phyloP scores from a whole-genome alignment of 1,140 invertebrate species.

The Drosophila tani region DNA sequence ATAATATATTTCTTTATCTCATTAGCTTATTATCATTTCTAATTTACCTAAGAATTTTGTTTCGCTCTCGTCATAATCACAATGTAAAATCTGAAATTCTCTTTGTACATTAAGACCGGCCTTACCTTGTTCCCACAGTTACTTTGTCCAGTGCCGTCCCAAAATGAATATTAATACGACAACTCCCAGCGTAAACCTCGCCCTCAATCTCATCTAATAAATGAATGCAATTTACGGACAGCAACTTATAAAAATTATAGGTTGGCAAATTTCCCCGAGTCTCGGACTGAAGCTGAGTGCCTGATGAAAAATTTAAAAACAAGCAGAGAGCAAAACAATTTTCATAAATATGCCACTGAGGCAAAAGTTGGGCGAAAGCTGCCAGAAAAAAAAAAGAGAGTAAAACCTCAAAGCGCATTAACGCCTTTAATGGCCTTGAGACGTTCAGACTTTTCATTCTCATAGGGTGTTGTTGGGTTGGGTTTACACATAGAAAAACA shows the following conservation, averaged over 20 bases:
- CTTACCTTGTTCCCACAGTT: constrained; percentile 1
- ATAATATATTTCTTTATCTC: not conserved
- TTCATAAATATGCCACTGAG: constrained; percentile 72
- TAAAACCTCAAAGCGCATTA: constrained; percentile 55
- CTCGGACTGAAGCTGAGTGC: constrained; percentile 46
- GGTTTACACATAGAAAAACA: constrained; percentile 5
- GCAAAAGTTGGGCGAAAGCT: constrained; percentile 35
- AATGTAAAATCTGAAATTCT: not conserved
- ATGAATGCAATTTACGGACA: constrained; percentile 59
- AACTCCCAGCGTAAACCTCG: constrained; percentile 28
- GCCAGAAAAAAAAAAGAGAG: constrained; percentile 25
- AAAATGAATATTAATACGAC: constrained; percentile 47
- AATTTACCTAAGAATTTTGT: not conserved
- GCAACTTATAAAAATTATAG: constrained; percentile 53
- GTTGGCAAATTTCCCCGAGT: constrained; percentile 28
- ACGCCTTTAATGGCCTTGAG: constrained; percentile 64
- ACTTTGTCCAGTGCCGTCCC: not conserved
- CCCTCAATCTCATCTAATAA: constrained; percentile 42
- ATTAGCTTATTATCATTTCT: not conserved
- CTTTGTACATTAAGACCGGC: constrained; percentile 8
- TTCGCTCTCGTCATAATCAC: not conserved
- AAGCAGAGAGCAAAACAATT: constrained; percentile 67
- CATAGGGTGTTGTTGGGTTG: constrained; percentile 1
- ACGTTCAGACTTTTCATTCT: constrained; percentile 38
- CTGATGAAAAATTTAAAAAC: constrained; percentile 72